Conservation (phyloP, 2,888 invertebrate genomes). For the Caenorhabditis panamensis region DNA sequence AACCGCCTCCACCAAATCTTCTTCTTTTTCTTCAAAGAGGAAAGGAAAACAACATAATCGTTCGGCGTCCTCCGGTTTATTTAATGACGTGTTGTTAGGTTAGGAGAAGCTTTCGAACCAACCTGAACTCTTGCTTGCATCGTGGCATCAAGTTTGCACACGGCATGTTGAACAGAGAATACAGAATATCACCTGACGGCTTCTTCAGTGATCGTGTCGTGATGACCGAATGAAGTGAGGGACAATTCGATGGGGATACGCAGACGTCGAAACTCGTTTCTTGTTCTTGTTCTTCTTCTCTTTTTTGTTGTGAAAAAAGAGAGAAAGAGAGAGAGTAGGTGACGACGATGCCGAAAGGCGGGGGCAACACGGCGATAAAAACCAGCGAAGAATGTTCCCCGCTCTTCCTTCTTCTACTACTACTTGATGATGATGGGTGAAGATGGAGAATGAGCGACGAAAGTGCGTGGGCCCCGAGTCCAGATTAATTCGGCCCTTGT, state of each 20-base stretch:
- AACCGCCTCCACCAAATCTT: background rate
- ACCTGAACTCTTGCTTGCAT: constrained; percentile 60
- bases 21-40: background rate
- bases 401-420: constrained; percentile 9
- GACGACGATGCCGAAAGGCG: constrained; percentile 34
- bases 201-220: constrained; percentile 24
- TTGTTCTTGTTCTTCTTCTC: no score
- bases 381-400: constrained; percentile 33
- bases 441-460: constrained; percentile 14
- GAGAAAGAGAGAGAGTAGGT: constrained; percentile 27
- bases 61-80: constrained; percentile 17
- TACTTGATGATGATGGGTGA: constrained; percentile 20
- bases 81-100: constrained; percentile 15
- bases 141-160: constrained; percentile 66
- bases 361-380: constrained; percentile 37
- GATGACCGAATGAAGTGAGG: constrained; percentile 18
- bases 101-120: constrained; percentile 17
- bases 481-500: constrained; percentile 42
- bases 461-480: constrained; percentile 53
- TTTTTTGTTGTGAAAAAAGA: constrained; percentile 38
- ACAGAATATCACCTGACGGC: background rate
- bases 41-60: background rate
- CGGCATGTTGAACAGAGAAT: constrained; percentile 46
- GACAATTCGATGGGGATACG: constrained; percentile 15
- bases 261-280: constrained; percentile 40